Conservation (phyloP, 2,888 invertebrate species). For the Drosophila merina region DNA sequence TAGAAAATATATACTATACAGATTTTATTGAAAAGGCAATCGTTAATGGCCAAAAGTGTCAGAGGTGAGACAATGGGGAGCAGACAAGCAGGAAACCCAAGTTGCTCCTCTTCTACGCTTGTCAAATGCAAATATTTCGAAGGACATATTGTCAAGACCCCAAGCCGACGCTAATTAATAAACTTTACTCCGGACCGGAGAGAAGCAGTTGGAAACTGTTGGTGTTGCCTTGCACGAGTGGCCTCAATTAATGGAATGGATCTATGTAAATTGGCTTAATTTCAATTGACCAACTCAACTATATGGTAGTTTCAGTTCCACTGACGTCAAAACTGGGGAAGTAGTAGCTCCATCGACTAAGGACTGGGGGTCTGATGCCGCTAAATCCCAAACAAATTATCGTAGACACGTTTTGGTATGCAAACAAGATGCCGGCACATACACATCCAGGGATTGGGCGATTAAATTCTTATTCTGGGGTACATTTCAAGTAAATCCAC, state of each 20-base stretch:
- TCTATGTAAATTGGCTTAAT: conserved; percentile 52
- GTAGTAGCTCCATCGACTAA: background rate
- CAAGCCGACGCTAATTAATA: conserved; percentile 40
- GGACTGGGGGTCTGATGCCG: conserved; percentile 7
- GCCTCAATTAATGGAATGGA: conserved; percentile 41
- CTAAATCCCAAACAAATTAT: conserved; percentile 64
- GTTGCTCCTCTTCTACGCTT: background rate
- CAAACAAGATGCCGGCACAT: conserved; percentile 31
- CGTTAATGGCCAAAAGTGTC: background rate
- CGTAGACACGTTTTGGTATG: conserved; percentile 59
- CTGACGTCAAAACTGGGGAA: conserved; percentile 32
- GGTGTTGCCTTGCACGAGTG: conserved; percentile 39
- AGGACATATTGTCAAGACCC: conserved; percentile 3
- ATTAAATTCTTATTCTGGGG: conserved; percentile 28
- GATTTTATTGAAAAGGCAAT: background rate
- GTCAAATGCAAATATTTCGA: background rate
- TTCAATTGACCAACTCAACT: conserved; percentile 46
- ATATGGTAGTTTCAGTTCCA: conserved; percentile 25
- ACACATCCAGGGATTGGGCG: conserved; percentile 11
- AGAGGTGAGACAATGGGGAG: background rate
- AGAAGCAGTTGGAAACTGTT: conserved; percentile 12
- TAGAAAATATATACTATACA: too few relatives aligned
- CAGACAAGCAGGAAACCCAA: background rate
- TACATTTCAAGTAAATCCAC: conserved; percentile 31
- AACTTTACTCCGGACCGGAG: conserved; percentile 22